Percentiles rank a stretch among this genome's conserved stretches.
Conservation (phyloP, 2,797 vertebrate genomes). For the Liasis olivaceus region DNA sequence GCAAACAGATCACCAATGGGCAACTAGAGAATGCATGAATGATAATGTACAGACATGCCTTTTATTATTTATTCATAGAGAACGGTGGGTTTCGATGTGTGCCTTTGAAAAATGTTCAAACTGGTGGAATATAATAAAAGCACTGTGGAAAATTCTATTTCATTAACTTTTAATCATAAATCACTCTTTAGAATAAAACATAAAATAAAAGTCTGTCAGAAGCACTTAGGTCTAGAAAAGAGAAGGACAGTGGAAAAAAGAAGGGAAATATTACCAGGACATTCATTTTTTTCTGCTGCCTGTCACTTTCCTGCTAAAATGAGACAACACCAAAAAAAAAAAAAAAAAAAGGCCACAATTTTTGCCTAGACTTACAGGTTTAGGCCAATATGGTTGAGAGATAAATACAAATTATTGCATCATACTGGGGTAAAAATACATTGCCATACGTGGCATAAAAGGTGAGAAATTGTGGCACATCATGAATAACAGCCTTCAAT, state of each 20-base stretch:
- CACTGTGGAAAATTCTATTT: slow-evolving; percentile 88
- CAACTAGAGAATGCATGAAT: slow-evolving; percentile 89
- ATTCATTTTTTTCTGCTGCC: slow-evolving; percentile 52
- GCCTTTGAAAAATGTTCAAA: slow-evolving; percentile 97
- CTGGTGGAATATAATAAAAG: slow-evolving; percentile 92
- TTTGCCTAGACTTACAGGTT: slow-evolving; percentile 40
- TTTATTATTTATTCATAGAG: slow-evolving; percentile 94
- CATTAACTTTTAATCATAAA: slow-evolving; percentile 94
- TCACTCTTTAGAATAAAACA: slow-evolving; percentile 93
- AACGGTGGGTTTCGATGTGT: slow-evolving; percentile 92
- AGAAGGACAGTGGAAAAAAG: slow-evolving; percentile 75
- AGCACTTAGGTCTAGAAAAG: slow-evolving; percentile 88
- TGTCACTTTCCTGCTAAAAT: slow-evolving; percentile 51
- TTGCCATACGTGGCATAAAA: background rate
- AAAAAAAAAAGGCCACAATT: slow-evolving; percentile 53
- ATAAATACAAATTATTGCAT: background rate
- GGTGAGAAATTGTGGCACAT: slow-evolving; percentile 23
- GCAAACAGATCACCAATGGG: slow-evolving; percentile 72
- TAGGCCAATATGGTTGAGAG: slow-evolving; percentile 18
- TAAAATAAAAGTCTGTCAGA: slow-evolving; percentile 92
- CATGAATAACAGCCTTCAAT: slow-evolving; percentile 11
- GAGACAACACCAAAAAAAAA: slow-evolving; percentile 40
- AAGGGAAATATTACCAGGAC: slow-evolving; percentile 53
- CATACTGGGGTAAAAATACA: slow-evolving; percentile 22
- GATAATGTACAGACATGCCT: slow-evolving; percentile 89